A percentile compares a stretch with the other conserved stretches of the same genome.
Conservation (phyloP, 1,140 invertebrate species). For the Cheumatopsyche charites region DNA sequence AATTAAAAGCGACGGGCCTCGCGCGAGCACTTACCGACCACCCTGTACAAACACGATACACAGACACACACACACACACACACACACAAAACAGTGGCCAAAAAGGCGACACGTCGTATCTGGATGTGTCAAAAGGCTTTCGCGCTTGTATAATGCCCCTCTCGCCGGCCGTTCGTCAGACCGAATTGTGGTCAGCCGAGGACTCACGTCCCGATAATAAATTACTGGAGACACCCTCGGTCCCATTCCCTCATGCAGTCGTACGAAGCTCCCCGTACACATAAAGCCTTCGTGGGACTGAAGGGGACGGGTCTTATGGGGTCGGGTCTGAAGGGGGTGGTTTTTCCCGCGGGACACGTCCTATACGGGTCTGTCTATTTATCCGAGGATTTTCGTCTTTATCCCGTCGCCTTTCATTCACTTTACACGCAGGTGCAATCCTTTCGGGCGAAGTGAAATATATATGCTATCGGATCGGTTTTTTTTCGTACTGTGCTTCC, state of each 20-base stretch:
- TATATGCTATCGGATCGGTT: too few species aligned
- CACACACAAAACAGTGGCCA: not conserved
- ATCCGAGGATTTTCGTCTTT: conserved; percentile 12
- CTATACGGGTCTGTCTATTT: not conserved
- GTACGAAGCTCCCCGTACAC: not conserved
- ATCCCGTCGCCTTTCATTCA: conserved; percentile 15
- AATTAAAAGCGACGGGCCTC: too few species aligned
- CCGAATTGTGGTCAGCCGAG: conserved; percentile 14
- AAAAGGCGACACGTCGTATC: conserved; percentile 11
- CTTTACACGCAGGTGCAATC: not conserved
- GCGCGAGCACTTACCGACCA: too few species aligned
- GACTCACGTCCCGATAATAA: conserved; percentile 20
- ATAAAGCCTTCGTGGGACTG: too few species aligned
- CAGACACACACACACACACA: not conserved
- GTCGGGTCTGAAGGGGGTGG: too few species aligned
- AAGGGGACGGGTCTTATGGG: too few species aligned
- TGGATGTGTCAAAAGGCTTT: conserved; percentile 11
- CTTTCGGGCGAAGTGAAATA: too few species aligned
- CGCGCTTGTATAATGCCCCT: not conserved
- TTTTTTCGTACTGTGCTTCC: too few species aligned
- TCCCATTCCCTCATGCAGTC: not conserved
- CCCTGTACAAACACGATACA: too few species aligned
- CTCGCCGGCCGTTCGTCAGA: conserved; percentile 1
- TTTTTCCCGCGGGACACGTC: not conserved
- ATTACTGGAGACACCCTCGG: conserved; percentile 7